phyloP scores from a whole-genome alignment of 1,140 invertebrate genomes.

The Drosophila sproati region DNA sequence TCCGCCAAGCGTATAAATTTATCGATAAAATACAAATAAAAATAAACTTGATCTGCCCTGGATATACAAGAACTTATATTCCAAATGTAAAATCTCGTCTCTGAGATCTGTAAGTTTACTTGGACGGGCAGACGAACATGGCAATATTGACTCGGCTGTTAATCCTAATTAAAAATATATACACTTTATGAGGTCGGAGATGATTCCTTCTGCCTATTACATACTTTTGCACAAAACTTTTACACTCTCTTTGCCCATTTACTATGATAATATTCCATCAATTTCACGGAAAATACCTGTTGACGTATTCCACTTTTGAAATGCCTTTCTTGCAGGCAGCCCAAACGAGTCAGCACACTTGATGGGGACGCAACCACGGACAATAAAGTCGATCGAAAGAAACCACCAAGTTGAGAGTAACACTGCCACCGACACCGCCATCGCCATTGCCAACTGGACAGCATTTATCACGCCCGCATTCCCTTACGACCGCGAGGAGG shows the following conservation, averaged over 20 bases:
- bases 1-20: too few relatives aligned
- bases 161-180: too few relatives aligned
- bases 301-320: constrained; percentile 2
- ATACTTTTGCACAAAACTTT: too few relatives aligned
- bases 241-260: not conserved
- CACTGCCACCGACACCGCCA: not conserved
- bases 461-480: constrained; percentile 17
- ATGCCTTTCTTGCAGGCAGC: not conserved
- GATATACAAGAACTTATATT: too few relatives aligned
- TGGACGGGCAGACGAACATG: too few relatives aligned
- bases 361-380: not conserved
- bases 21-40: too few relatives aligned
- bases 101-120: too few relatives aligned
- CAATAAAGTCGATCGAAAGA: not conserved
- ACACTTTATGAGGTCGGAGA: too few relatives aligned
- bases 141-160: too few relatives aligned
- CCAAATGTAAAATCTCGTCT: too few relatives aligned
- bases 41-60: too few relatives aligned
- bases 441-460: constrained; percentile 8
- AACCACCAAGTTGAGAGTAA: not conserved
- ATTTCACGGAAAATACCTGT: constrained; percentile 41
- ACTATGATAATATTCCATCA: constrained; percentile 50
- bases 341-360: not conserved
- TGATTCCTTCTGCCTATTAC: too few relatives aligned
- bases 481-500: constrained; percentile 4